Evolutionary conservation across 2,113 vertebrate genomes (phyloP).

Genomic region (Oreotragus oreotragus): DNA sequence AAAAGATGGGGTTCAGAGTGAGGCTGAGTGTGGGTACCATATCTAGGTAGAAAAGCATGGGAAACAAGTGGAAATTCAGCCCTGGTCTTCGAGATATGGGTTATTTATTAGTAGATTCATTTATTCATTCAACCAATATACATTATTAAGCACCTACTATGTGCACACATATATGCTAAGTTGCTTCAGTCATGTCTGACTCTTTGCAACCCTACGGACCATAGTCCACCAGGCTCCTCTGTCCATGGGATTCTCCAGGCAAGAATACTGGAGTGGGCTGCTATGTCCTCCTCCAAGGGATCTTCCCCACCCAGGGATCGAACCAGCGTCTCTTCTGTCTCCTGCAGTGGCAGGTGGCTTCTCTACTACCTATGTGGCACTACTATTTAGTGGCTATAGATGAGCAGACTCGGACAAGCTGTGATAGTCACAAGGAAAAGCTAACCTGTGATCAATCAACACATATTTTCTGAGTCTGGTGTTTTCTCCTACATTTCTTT

Average conservation of each 20-base stretch:
- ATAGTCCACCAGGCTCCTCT: neutral
- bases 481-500: slow-evolving; percentile 3
- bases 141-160: neutral
- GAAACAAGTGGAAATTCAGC: neutral
- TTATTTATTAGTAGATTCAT: neutral
- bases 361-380: neutral
- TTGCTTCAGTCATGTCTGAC: neutral
- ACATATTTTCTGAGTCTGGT: neutral
- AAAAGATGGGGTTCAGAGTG: neutral
- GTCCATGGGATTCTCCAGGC: neutral
- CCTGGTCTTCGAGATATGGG: neutral
- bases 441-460: neutral
- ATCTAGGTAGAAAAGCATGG: neutral
- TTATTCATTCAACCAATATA: neutral
- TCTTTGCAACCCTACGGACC: neutral
- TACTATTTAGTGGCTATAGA: neutral
- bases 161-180: neutral
- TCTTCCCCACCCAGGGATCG: neutral
- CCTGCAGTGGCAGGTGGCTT: neutral
- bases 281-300: neutral
- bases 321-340: neutral
- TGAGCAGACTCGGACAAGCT: neutral
- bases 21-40: neutral
- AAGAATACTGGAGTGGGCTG: neutral
- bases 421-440: neutral